These are phyloP conservation scores for Drosophila niveifrons DNA, from an alignment of 2,888 invertebrate genomes.

Conservation along the genomic window DNA sequence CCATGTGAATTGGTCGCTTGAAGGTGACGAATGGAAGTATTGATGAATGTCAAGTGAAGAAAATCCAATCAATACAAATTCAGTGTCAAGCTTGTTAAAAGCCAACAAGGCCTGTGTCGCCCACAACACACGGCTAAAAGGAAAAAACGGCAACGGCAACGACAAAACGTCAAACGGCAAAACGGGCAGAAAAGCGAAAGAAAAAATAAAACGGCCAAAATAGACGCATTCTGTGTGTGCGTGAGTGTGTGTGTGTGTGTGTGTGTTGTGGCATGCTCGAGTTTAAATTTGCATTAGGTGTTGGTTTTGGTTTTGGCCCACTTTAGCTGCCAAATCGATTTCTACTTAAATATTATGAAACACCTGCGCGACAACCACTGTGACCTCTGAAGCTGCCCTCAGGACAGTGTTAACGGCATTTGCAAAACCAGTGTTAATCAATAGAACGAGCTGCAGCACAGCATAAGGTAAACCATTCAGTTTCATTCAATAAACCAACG, in stretches of 20 bases:
- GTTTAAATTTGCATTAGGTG: slow-evolving; percentile 53
- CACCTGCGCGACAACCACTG: slow-evolving; percentile 46
- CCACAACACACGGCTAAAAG: slow-evolving; percentile 5
- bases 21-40: slow-evolving; percentile 5
- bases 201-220: slow-evolving; percentile 33
- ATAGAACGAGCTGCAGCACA: slow-evolving; percentile 13
- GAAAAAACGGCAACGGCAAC: neutral
- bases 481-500: slow-evolving; percentile 20
- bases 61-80: slow-evolving; percentile 49
- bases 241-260: slow-evolving; percentile 10
- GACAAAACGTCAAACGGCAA: neutral
- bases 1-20: slow-evolving; percentile 17
- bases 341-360: slow-evolving; percentile 72
- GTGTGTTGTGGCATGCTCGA: slow-evolving; percentile 14
- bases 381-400: slow-evolving; percentile 40
- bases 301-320: slow-evolving; percentile 43
- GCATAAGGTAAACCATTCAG: slow-evolving; percentile 45
- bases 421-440: slow-evolving; percentile 15
- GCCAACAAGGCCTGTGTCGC: slow-evolving; percentile 36
- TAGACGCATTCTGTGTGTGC: slow-evolving; percentile 8
- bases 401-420: slow-evolving; percentile 31
- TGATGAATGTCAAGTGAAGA: slow-evolving; percentile 7
- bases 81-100: slow-evolving; percentile 43
- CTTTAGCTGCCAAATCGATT: slow-evolving; percentile 66
- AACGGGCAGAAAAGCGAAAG: slow-evolving; percentile 8